Percentiles rank a stretch among this genome's conserved stretches.
These are phyloP conservation scores for Eleutherodactylus coqui DNA, from an alignment of 2,797 vertebrate genomes.

Conservation along the genomic window DNA sequence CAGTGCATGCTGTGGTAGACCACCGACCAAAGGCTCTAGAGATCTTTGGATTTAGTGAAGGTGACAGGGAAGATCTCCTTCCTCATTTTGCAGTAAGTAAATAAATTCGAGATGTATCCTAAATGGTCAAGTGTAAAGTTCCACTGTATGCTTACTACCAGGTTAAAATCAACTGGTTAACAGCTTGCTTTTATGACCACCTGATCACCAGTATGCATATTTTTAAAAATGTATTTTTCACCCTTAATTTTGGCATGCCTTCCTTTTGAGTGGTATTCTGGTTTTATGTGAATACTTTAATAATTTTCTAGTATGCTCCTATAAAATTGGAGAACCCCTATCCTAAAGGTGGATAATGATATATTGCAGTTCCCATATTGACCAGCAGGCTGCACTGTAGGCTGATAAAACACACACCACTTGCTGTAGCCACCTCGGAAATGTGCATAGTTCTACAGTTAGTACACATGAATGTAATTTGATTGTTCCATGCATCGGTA, in stretches of 20 bases:
- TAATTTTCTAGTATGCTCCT: no score
- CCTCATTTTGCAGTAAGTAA: slow-evolving; percentile 96
- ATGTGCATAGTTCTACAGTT: not conserved
- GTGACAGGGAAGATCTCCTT: slow-evolving; percentile 89
- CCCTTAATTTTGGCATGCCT: not conserved
- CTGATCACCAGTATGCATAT: no score
- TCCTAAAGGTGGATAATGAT: not conserved
- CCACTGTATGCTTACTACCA: not conserved
- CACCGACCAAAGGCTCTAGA: slow-evolving; percentile 90
- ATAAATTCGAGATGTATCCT: not conserved
- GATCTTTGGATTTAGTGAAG: slow-evolving; percentile 88
- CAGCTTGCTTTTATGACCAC: not conserved
- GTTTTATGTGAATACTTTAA: no score
- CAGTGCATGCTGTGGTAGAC: slow-evolving; percentile 87
- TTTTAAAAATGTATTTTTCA: no score
- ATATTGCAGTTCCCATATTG: not conserved
- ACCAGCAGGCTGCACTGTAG: not conserved
- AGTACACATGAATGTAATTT: not conserved
- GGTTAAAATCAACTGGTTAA: no score
- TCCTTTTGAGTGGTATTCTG: no score
- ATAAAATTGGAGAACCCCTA: no score
- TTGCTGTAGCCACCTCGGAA: not conserved
- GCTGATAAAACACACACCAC: not conserved
- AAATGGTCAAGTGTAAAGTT: no score
- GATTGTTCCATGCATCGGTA: not conserved